Base-by-base conservation (phyloP, 2,797 vertebrate genomes). In the Sciurus carolinensis region DNA sequence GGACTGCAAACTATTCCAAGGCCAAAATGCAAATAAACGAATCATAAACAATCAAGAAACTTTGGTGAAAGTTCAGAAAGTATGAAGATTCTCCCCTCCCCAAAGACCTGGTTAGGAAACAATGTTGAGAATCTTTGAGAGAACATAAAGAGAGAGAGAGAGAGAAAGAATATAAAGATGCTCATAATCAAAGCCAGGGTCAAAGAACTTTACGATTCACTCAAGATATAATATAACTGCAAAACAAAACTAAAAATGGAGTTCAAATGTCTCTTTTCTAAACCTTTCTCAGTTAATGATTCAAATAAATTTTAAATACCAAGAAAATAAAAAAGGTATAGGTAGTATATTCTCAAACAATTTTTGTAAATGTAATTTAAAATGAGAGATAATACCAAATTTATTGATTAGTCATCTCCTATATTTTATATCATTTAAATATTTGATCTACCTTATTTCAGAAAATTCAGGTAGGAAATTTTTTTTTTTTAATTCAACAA, bases 121-220 rank as follows among this genome's bases (percentile, higher is more conserved):
- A 28, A 95, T 94, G 90, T 71, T 90, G 87, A 81, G 76, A 85
- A 95, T 81, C 57, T 93, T 94, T 39, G 39, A 39, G 39, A 39
- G 39, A 39, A 39, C 39, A 39, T 39, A 39, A 39, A 39, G 4
- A 39, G 39, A 39, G 4, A 39, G 39, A 39, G 39, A 39, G 39
- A 39, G 39, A 39, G 39, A 39, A 3, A 39, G 39, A 39, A 95
- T 77, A 95, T 91, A 97, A 94, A 87, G 96, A 76, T 94, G 71
- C 69, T 96, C 85, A 96, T 97, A 95, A 97, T 77, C 0, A 67
- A 95, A 97, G 91, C 91, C 93, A 98, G 98, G 96, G 76, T 96
- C 77, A 97, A 67, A 90, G 15, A 50, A 42, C 71, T 82, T 75
- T 85, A 24, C 5, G 80, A 39, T 71, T 80, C 52, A 66, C 1